A percentile compares a stretch with the other conserved stretches of the same genome.
phyloP scores from a whole-genome alignment of 2,888 invertebrate genomes.

The Cryptocephalus primarius region DNA sequence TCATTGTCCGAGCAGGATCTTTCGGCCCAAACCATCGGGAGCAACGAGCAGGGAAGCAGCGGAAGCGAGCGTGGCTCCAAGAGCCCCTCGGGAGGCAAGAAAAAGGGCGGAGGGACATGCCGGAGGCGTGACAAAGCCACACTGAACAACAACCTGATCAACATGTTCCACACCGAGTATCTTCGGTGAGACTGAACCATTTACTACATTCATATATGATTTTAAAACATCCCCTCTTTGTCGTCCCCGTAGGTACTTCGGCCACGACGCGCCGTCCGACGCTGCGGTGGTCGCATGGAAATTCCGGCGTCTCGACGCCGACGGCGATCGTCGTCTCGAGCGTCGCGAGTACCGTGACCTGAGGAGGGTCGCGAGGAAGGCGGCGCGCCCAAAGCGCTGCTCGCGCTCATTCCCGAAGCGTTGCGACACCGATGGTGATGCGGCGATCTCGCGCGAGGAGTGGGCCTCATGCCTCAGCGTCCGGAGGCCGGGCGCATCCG shows the following conservation, averaged over 20 bases:
- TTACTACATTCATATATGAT: too few species aligned
- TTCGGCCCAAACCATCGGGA: too few species aligned
- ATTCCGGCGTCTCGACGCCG: slow-evolving; percentile 71
- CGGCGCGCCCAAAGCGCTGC: slow-evolving; percentile 81
- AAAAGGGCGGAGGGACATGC: slow-evolving; percentile 44
- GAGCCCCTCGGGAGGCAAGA: slow-evolving; percentile 25
- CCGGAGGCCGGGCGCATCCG: slow-evolving; percentile 33
- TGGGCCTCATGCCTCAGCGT: slow-evolving; percentile 62
- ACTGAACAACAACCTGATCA: slow-evolving; percentile 77
- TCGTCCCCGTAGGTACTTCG: not conserved
- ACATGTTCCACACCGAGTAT: slow-evolving; percentile 75
- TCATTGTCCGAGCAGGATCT: too few species aligned
- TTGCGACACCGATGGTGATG: slow-evolving; percentile 77
- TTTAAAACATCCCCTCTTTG: not conserved
- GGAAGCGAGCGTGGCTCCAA: too few species aligned
- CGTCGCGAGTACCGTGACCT: slow-evolving; percentile 74
- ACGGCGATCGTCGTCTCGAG: slow-evolving; percentile 67
- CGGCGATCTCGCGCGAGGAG: slow-evolving; percentile 65
- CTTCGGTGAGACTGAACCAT: slow-evolving; percentile 29
- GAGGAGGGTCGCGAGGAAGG: slow-evolving; percentile 72
- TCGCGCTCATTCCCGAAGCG: slow-evolving; percentile 78
- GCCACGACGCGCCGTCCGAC: slow-evolving; percentile 25
- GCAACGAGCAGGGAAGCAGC: too few species aligned
- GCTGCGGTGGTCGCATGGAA: slow-evolving; percentile 75
- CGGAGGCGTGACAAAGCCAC: slow-evolving; percentile 60